Evolutionary conservation across 2,888 invertebrate genomes (phyloP).

Genomic region (Eumacrocentrus americanus): DNA sequence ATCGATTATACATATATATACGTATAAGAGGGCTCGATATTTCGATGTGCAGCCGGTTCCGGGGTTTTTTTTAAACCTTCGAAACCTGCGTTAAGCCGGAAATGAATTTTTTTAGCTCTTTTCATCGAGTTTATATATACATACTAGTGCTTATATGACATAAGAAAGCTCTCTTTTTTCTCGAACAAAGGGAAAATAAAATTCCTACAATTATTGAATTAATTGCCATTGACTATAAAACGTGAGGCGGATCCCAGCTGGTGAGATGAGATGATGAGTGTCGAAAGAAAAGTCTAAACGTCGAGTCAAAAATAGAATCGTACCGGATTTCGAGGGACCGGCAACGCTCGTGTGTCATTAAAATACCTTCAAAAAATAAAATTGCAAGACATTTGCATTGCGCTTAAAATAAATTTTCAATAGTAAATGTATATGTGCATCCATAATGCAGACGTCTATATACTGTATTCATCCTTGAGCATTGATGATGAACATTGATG

Average conservation of each 20-base stretch:
- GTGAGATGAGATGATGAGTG: constrained; percentile 9
- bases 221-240: constrained; percentile 11
- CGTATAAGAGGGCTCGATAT: neutral
- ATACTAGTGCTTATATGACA: neutral
- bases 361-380: neutral
- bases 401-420: neutral
- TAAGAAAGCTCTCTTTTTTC: neutral
- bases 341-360: neutral
- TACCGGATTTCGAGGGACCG: neutral
- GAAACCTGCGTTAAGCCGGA: neutral
- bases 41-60: constrained; percentile 18
- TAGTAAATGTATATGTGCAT: neutral
- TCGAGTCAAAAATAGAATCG: neutral
- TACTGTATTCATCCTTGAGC: neutral
- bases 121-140: neutral
- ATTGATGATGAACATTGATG: neutral
- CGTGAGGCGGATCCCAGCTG: constrained; percentile 14
- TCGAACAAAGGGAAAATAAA: neutral
- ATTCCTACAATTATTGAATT: neutral
- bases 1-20: neutral
- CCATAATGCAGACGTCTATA: neutral
- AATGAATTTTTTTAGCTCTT: neutral
- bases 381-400: neutral
- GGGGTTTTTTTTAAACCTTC: constrained; percentile 11
- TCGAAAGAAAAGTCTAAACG: constrained; percentile 19